Evolutionary conservation across 2,797 vertebrate genomes (phyloP), one percentile per base, ranked within the genome.

Genomic region (Trachops cirrhosus): DNA sequence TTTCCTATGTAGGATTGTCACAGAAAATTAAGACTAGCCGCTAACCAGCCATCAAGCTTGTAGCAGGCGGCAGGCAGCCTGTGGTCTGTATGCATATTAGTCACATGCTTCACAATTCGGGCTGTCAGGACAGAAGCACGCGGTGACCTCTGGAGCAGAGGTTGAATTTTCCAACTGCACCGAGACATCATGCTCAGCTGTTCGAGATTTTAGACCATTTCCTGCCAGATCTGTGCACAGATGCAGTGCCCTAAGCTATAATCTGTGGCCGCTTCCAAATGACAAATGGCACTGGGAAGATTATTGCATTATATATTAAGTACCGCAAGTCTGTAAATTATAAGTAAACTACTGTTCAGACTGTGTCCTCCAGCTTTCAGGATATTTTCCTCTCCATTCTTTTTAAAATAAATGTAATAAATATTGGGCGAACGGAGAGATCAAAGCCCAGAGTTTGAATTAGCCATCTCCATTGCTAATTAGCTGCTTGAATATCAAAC

Each of bases 271-370:
- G 96, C 97, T 98, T 99, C 99, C 99, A 98, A 99, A 99, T 99
- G 99, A 99, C 99, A 99, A 99, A 99, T 99, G 99, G 99, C 98
- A 98, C 98, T 98, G 98, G 98, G 98, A 98, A 99, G 99, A 99
- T 99, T 99, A 99, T 99, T 99, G 99, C 99, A 99, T 99, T 99
- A 99, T 99, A 99, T 99, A 99, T 99, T 99, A 99, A 99, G 99
- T 99, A 99, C 98, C 99, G 98, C 99, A 98, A 99, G 99, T 99
- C 99, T 99, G 99, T 99, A 99, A 99, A 99, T 99, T 99, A 99
- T 99, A 99, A 99, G 99, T 98, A 99, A 98, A 99, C 98, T 99
- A 98, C 98, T 98, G 98, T 98, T 98, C 98, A 97, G 97, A 98
- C 98, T 96, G 98, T 98, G 98, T 98, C 98, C 97, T 98, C 97